Conservation (phyloP, 2,888 invertebrate species). For the Psylliodes chrysocephalus region DNA sequence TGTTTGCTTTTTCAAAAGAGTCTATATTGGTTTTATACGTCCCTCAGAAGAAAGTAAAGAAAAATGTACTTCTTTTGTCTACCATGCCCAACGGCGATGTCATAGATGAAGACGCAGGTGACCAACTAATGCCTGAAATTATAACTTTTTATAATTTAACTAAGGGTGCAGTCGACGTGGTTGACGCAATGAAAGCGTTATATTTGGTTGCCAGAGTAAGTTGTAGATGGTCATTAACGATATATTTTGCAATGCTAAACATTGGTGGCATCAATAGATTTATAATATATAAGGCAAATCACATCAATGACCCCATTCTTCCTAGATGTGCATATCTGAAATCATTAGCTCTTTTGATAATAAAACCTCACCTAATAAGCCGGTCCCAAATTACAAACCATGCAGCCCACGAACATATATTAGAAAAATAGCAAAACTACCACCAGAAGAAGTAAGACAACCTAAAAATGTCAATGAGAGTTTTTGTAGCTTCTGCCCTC, state of each 20-base stretch:
- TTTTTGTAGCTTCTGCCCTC: not conserved
- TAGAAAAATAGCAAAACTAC: not conserved
- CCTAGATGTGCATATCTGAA: not conserved
- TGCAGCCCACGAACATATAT: not conserved
- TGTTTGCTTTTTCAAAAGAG: slow-evolving; percentile 26
- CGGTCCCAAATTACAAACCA: not conserved
- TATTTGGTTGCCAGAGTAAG: slow-evolving; percentile 18
- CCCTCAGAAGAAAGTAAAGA: slow-evolving; percentile 30
- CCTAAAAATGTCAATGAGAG: not conserved
- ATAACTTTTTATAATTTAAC: slow-evolving; percentile 49
- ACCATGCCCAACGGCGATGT: slow-evolving; percentile 36
- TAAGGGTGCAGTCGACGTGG: slow-evolving; percentile 52
- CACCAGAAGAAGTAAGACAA: not conserved
- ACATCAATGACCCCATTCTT: not conserved
- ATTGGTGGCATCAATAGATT: slow-evolving; percentile 3
- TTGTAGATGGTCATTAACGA: slow-evolving; percentile 17
- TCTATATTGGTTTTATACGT: slow-evolving; percentile 41
- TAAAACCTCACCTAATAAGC: not conserved
- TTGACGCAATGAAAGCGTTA: slow-evolving; percentile 50
- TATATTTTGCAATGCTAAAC: slow-evolving; percentile 20
- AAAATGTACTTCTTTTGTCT: slow-evolving; percentile 45
- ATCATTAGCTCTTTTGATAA: not conserved
- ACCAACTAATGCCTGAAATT: slow-evolving; percentile 44
- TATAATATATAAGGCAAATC: not conserved
- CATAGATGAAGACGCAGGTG: slow-evolving; percentile 27